Percentiles rank a stretch among this genome's conserved stretches.
Evolutionary conservation across 1,140 invertebrate species (phyloP).

Genomic region (Drepana arcuata): DNA sequence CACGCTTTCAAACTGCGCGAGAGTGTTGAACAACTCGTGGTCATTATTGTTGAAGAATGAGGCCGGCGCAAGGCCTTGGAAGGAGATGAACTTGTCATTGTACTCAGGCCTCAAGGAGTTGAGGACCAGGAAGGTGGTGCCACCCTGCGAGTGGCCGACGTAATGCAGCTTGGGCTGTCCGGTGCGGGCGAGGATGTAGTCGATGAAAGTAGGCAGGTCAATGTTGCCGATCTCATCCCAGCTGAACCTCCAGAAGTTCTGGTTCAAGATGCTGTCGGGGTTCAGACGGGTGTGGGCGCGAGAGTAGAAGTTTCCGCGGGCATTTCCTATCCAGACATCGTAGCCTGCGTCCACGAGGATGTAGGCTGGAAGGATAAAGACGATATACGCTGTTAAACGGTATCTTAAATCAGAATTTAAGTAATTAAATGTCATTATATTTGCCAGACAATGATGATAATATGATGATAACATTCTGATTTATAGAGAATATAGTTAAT

Average conservation of each 20-base stretch:
- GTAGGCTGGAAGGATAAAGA: conserved; percentile 73
- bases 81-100: conserved; percentile 57
- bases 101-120: conserved; percentile 74
- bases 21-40: not conserved
- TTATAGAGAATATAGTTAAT: no score
- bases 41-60: conserved; percentile 17
- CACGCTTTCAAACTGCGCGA: conserved; percentile 11
- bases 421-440: no score
- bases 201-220: conserved; percentile 68
- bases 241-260: conserved; percentile 67
- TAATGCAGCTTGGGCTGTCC: conserved; percentile 67
- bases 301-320: conserved; percentile 77
- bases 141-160: conserved; percentile 77
- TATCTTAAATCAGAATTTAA: no score
- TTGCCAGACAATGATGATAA: no score
- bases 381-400: no score
- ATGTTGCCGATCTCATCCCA: conserved; percentile 74
- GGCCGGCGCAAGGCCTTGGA: conserved; percentile 25
- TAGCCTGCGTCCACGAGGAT: conserved; percentile 75
- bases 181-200: conserved; percentile 54
- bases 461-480: no score
- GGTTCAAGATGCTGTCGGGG: conserved; percentile 66
- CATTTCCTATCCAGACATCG: conserved; percentile 80
- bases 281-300: conserved; percentile 63
- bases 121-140: conserved; percentile 74